Evolutionary conservation across 2,113 vertebrate genomes (phyloP), one percentile per base, ranked within the genome.

Genomic region (Cololabis saira): DNA sequence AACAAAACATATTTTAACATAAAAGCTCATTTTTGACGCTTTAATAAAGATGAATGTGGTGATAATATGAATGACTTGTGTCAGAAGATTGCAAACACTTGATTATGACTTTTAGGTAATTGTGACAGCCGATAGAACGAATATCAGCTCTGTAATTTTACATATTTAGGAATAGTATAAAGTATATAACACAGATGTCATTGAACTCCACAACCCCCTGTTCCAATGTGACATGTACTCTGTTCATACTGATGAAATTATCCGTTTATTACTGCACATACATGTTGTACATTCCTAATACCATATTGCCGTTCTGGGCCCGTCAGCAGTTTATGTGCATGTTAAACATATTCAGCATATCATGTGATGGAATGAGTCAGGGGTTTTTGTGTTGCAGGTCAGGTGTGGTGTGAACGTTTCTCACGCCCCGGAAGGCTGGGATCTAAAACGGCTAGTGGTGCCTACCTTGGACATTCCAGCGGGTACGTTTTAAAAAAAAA

Each of bases 341-440:
- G 17, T 16, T 71, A 57, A 74, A 70, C 68, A 37, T 63, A 45
- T 45, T 7, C 6, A 9, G 33, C 5, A 5, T 27, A 27, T 33
- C 21, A n/a, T 56, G 71, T 71, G 47, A 67, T 30, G 68, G 33
- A 78, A 27, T 71, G 47, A 74, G 19, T 41, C 1, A 37, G 19
- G 3, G 65, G 17, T 37, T 33, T 74, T 72, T 88, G 54, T 87
- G 58, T 78, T 87, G 33, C 71, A 90, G 86, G 80, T 82, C 37
- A 82, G 74, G 78, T 70, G 80, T 82, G 89, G 71, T 53, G 16
- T 66, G 62, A 77, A 62, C 44, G 62, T 59, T 67, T 67, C 19
- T 63, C 60, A 30, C 63, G 71, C 70, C 56, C 68, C 73, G 55
- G 40, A 69, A 80, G 67, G 41, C 45, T 59, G 21, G 1, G 5